Evolutionary conservation across 2,888 invertebrate species (phyloP).

Genomic region (Nomada flava): DNA sequence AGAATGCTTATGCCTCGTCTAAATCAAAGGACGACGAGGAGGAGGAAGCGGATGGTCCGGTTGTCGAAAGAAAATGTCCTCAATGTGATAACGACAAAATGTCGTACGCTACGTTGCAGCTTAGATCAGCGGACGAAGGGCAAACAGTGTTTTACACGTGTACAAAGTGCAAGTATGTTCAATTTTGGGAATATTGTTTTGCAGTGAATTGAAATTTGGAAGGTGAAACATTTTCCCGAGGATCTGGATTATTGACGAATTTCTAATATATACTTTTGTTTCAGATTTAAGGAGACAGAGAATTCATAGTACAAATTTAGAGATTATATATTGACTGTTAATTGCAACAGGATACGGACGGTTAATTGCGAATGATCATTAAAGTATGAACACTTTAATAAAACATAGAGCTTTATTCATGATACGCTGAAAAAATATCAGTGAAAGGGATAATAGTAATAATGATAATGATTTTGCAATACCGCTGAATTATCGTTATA

Average conservation of each 20-base stretch:
- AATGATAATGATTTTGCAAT: slow-evolving; percentile 65
- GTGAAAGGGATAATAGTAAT: slow-evolving; percentile 75
- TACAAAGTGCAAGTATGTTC: slow-evolving; percentile 93
- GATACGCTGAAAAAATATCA: slow-evolving; percentile 81
- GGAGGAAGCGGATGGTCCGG: slow-evolving; percentile 89
- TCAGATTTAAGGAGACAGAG: slow-evolving; percentile 86
- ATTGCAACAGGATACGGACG: background rate
- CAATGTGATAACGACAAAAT: slow-evolving; percentile 96
- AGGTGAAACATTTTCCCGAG: no score
- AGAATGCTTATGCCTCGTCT: slow-evolving; percentile 83
- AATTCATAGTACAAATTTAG: slow-evolving; percentile 82
- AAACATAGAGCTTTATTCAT: slow-evolving; percentile 82
- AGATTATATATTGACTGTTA: slow-evolving; percentile 30
- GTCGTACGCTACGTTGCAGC: slow-evolving; percentile 97
- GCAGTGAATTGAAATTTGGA: background rate
- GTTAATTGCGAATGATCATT: slow-evolving; percentile 15
- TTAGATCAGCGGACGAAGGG: slow-evolving; percentile 99
- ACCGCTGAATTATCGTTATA: slow-evolving; percentile 66
- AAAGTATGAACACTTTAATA: slow-evolving; percentile 68
- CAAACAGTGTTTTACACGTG: slow-evolving; percentile 99
- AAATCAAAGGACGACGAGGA: slow-evolving; percentile 76
- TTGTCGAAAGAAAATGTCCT: slow-evolving; percentile 92
- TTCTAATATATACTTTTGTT: slow-evolving; percentile 23
- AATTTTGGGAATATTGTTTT: slow-evolving; percentile 34
- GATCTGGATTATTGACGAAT: background rate